Conservation (phyloP, 2,888 invertebrate species). For the Gymnosoma rotundatum region DNA sequence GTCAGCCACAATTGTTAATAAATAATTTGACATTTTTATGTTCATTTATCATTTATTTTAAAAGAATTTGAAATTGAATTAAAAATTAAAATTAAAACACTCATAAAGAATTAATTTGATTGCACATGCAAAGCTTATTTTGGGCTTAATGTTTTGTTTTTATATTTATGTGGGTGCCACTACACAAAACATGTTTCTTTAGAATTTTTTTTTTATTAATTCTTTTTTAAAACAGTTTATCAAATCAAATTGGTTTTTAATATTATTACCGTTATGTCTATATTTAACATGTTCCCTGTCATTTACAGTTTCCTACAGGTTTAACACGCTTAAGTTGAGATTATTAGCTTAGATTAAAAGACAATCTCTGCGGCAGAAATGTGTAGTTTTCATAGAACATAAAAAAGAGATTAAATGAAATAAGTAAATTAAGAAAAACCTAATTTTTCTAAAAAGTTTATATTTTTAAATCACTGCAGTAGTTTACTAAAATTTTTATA, state of each 20-base stretch:
- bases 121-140: neutral
- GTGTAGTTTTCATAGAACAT: too few species aligned
- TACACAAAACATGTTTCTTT: neutral
- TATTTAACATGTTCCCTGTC: neutral
- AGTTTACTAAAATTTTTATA: too few species aligned
- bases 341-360: neutral
- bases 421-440: too few species aligned
- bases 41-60: slow-evolving; percentile 27
- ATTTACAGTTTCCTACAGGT: neutral
- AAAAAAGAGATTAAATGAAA: too few species aligned
- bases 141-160: neutral
- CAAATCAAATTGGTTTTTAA: neutral
- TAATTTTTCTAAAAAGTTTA: too few species aligned
- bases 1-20: neutral
- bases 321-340: neutral
- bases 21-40: slow-evolving; percentile 9
- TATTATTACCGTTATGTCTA: neutral
- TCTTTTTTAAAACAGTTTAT: neutral
- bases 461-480: too few species aligned
- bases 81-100: neutral
- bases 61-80: slow-evolving; percentile 6
- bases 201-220: neutral
- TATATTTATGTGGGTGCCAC: slow-evolving; percentile 20
- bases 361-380: neutral
- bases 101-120: slow-evolving; percentile 27